Base-by-base conservation (phyloP, 2,888 invertebrate genomes). In the Pristionchus arcanus region DNA sequence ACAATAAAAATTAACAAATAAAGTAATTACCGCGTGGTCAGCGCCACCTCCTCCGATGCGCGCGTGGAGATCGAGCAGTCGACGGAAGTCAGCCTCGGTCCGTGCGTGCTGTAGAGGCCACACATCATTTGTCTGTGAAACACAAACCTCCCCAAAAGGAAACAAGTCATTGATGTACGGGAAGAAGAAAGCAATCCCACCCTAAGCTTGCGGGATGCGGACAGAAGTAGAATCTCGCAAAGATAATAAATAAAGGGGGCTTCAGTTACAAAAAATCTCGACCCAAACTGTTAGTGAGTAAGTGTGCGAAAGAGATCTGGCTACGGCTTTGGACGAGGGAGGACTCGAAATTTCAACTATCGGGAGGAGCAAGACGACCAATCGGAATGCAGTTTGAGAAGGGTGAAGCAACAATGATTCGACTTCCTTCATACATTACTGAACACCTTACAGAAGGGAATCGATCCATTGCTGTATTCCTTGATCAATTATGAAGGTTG, bases 61-160 rank as follows among this genome's bases (percentile, higher is more conserved):
- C n/a, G 63, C 84, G 59, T 49, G 31, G 59, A 25, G 84, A n/a
- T 63, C 59, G 84, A 84, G 59, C 31, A 84, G 59, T 13, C 81
- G 81, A 28, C 84, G 84, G 84, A 84, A 55, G 59, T 84, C 84
- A 31, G 84, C 59, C 9, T 84, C 59, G 21, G 34, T 37, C 4
- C 59, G 84, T 16, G 84, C 84, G 28, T 25, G 25, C 59, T 63
- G 84, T 7, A 77, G 42, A n/a, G 21, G 42, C 11, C 11, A n/a
- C 13, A n/a, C n/a, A n/a, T 71, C 31, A 71, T 15, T 34, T 15
- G 55, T 21, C 15, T 55, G 55, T 55, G 55, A 55, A 55, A 21
- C 55, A 55, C 21, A 16, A 55, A 55, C 1, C n/a, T n/a, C n/a
- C n/a, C 21, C 1, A 55, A 21, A 16, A 13, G 55, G 55, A 19